Evolutionary conservation across 1,140 invertebrate species (phyloP).

Genomic region (Drosophila grimshawi): DNA sequence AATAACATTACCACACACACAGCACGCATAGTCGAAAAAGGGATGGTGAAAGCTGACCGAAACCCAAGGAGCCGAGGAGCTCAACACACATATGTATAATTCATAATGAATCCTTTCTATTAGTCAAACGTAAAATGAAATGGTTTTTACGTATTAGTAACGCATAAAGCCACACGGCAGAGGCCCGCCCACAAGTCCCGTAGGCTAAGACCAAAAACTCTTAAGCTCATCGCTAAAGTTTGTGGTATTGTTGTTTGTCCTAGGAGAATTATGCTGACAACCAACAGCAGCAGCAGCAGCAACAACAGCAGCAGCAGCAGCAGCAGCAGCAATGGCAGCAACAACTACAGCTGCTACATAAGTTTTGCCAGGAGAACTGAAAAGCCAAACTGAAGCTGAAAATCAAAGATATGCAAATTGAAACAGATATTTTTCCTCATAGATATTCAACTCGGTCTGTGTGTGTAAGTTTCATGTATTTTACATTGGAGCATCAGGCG

Average conservation of each 20-base stretch:
- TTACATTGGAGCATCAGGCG: conserved; percentile 59
- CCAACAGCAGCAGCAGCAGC: conserved; percentile 19
- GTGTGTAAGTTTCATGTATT: conserved; percentile 57
- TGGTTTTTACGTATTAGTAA: conserved; percentile 74
- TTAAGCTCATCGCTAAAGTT: conserved; percentile 61
- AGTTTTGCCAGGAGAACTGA: conserved; percentile 30
- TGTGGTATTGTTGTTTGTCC: conserved; percentile 75
- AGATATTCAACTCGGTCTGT: conserved; percentile 20
- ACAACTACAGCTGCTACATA: conserved; percentile 41
- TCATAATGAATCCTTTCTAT: conserved; percentile 83
- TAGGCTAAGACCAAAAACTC: conserved; percentile 35
- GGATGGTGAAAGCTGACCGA: background rate
- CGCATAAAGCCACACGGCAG: conserved; percentile 59
- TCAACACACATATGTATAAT: conserved; percentile 71
- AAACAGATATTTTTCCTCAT: conserved; percentile 70
- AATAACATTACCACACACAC: conserved; percentile 27
- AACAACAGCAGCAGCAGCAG: background rate
- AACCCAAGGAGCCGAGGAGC: conserved; percentile 29
- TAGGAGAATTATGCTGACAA: conserved; percentile 67
- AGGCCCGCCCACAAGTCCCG: conserved; percentile 17
- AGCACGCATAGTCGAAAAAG: conserved; percentile 53
- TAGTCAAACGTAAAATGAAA: conserved; percentile 81
- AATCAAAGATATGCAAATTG: conserved; percentile 83
- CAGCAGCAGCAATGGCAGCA: conserved; percentile 6
- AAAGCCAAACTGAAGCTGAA: conserved; percentile 43